A percentile compares a stretch with the other conserved stretches of the same genome.
phyloP scores from a whole-genome alignment of 2,888 invertebrate genomes.

The Chymomyza caudatula region DNA sequence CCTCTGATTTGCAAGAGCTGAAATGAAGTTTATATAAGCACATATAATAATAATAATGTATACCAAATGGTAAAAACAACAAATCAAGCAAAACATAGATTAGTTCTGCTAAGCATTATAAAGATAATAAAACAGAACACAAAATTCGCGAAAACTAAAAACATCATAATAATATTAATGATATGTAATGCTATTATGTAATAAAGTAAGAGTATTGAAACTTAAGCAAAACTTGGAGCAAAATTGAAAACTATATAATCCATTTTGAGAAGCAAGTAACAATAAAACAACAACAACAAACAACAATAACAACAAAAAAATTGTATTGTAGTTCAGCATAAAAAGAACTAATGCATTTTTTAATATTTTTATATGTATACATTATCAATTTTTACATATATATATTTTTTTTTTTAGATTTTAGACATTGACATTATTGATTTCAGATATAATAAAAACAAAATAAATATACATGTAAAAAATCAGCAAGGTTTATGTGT shows the following conservation, averaged over 20 bases:
- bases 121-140: slow-evolving; percentile 15
- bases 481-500: not conserved
- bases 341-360: slow-evolving; percentile 76
- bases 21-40: not conserved
- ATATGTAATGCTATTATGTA: slow-evolving; percentile 39
- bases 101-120: not conserved
- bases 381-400: slow-evolving; percentile 76
- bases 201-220: slow-evolving; percentile 61
- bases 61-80: not conserved
- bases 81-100: not conserved
- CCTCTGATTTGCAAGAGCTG: not conserved
- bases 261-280: slow-evolving; percentile 37
- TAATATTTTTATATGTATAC: slow-evolving; percentile 77
- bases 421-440: slow-evolving; percentile 76
- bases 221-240: slow-evolving; percentile 46
- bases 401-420: slow-evolving; percentile 68
- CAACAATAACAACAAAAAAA: slow-evolving; percentile 25
- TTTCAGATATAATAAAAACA: slow-evolving; percentile 75
- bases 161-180: slow-evolving; percentile 15
- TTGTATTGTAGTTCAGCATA: slow-evolving; percentile 1
- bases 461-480: slow-evolving; percentile 26
- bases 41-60: not conserved
- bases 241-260: slow-evolving; percentile 45
- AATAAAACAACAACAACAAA: slow-evolving; percentile 27
- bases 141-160: slow-evolving; percentile 25